A percentile compares a stretch with the other conserved stretches of the same genome.
Evolutionary conservation across 2,797 vertebrate genomes (phyloP).

Genomic region (Miichthys miiuy): DNA sequence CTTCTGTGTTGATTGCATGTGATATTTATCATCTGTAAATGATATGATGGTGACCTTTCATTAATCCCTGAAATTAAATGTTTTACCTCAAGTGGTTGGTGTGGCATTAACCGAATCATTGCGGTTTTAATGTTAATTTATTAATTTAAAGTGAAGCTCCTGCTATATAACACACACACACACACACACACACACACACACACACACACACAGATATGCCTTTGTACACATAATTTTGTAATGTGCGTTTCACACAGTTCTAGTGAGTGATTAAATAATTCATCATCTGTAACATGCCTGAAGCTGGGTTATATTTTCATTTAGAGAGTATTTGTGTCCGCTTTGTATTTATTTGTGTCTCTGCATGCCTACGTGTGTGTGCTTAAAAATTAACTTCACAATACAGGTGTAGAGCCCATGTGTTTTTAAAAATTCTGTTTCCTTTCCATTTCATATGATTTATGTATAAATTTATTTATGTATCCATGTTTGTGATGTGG

Average conservation of each 20-base stretch:
- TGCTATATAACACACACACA: constrained; percentile 17
- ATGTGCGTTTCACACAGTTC: constrained; percentile 28
- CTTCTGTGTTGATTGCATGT: constrained; percentile 65
- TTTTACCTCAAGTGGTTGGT: constrained; percentile 63
- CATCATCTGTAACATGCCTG: constrained; percentile 40
- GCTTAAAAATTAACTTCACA: not conserved
- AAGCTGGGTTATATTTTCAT: constrained; percentile 43
- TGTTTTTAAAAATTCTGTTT: constrained; percentile 9
- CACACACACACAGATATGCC: not conserved
- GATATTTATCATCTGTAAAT: constrained; percentile 77
- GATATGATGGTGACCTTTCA: constrained; percentile 70
- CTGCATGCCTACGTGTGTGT: constrained; percentile 3
- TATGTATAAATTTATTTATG: constrained; percentile 30
- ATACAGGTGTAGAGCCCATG: constrained; percentile 5
- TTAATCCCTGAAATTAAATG: constrained; percentile 65
- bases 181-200: constrained; percentile 5
- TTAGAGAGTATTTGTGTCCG: constrained; percentile 23
- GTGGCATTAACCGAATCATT: constrained; percentile 58
- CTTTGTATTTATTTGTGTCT: constrained; percentile 31
- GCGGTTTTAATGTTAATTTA: constrained; percentile 46
- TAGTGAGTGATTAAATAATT: constrained; percentile 53
- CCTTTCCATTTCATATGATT: constrained; percentile 27
- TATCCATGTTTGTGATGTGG: not conserved
- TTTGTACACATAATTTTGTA: not conserved
- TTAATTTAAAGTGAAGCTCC: constrained; percentile 41